phyloP scores from a whole-genome alignment of 2,797 vertebrate genomes.

The Perodicticus potto region DNA sequence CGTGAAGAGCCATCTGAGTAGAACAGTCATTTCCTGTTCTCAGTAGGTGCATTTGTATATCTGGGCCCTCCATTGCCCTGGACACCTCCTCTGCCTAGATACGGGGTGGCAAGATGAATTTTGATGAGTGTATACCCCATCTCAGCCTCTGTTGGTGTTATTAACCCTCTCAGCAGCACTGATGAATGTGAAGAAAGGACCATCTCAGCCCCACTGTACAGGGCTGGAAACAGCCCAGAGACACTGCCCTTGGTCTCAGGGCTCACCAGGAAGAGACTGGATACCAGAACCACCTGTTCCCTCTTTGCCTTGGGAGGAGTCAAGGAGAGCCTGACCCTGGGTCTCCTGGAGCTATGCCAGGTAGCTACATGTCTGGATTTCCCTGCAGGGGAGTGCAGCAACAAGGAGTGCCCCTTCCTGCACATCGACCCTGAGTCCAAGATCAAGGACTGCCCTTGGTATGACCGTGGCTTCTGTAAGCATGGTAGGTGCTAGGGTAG shows the following conservation, averaged over 20 bases:
- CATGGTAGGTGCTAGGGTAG: constrained; percentile 90
- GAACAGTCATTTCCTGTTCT: background rate
- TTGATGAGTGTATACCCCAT: background rate
- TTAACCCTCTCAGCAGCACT: background rate
- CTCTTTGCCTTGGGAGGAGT: background rate
- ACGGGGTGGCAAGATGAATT: background rate
- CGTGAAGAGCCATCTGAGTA: background rate
- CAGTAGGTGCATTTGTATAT: background rate
- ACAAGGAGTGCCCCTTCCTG: constrained; percentile 99
- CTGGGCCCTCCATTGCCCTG: background rate
- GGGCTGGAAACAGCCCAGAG: background rate
- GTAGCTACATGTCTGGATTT: constrained; percentile 64
- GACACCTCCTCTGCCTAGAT: background rate
- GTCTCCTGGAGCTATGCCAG: background rate
- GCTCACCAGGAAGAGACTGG: background rate
- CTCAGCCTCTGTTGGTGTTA: background rate
- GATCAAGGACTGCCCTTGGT: constrained; percentile 99
- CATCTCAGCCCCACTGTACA: background rate
- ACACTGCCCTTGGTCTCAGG: background rate
- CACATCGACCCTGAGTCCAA: constrained; percentile 99
- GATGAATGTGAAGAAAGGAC: background rate
- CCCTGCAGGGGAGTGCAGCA: constrained; percentile 97
- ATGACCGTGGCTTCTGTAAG: constrained; percentile 99
- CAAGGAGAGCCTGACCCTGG: background rate
- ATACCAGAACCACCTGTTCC: background rate